These are phyloP conservation scores for Silurus asotus DNA, from an alignment of 2,113 vertebrate genomes.

Conservation along the genomic window DNA sequence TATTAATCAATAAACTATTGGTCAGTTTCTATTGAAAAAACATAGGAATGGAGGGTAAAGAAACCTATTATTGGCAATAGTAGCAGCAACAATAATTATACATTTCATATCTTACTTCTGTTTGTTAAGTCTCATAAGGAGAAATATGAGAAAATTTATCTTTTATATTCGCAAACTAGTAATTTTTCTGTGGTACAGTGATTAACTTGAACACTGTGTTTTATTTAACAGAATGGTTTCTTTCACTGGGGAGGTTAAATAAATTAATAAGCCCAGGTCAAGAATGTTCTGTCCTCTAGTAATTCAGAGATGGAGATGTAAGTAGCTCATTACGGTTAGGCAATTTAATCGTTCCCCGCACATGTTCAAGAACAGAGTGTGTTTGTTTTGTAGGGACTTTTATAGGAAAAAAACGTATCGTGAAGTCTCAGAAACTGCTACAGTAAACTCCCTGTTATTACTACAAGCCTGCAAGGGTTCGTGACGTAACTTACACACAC, in stretches of 20 bases:
- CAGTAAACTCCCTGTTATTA: constrained; percentile 1
- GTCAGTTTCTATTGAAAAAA: no score
- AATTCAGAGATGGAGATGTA: background rate
- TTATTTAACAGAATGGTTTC: background rate
- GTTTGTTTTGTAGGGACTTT: background rate
- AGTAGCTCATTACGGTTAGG: background rate
- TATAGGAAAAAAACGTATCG: background rate
- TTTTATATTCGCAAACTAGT: background rate
- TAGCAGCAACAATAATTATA: no score
- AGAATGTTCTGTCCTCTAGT: constrained; percentile 2
- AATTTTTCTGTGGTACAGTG: background rate
- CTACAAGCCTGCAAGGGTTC: background rate
- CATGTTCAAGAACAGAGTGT: constrained; percentile 20
- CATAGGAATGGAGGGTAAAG: no score
- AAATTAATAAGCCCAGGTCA: constrained; percentile 1
- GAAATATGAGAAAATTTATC: background rate
- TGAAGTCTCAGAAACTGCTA: background rate
- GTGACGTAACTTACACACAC: background rate
- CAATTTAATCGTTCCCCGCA: constrained; percentile 1
- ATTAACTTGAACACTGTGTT: background rate
- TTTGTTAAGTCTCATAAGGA: background rate
- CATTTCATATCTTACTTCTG: background rate
- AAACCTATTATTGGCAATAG: no score
- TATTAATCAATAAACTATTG: no score
- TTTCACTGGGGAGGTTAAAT: background rate